Conservation (phyloP, 2,113 vertebrate species). For the Gavia stellata region DNA sequence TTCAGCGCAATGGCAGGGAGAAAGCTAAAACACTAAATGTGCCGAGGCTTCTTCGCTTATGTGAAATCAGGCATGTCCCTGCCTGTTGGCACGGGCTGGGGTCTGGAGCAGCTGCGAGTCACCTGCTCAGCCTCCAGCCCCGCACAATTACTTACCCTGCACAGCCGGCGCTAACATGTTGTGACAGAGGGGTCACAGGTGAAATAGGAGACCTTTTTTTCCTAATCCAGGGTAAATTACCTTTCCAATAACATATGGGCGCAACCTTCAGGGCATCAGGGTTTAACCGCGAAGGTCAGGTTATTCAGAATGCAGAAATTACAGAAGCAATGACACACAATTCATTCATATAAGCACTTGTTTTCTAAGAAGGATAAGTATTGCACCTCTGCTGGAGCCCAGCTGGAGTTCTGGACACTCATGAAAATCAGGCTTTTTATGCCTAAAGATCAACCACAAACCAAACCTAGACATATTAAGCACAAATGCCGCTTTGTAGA, state of each 20-base stretch:
- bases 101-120: background rate
- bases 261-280: background rate
- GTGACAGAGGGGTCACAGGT: background rate
- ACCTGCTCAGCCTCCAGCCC: background rate
- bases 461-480: background rate
- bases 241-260: background rate
- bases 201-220: background rate
- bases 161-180: fast-evolving
- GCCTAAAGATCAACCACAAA: background rate
- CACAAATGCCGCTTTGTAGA: background rate
- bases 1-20: background rate
- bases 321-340: background rate
- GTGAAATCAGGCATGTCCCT: background rate
- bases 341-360: background rate
- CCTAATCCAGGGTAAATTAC: background rate
- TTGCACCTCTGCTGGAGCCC: background rate
- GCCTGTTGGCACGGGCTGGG: fast-evolving
- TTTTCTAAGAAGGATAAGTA: background rate
- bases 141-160: background rate
- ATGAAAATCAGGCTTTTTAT: background rate
- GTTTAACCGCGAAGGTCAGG: background rate
- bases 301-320: background rate
- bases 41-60: background rate
- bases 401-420: background rate
- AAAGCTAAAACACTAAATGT: background rate